A percentile compares a stretch with the other conserved stretches of the same genome.
Evolutionary conservation across 2,888 invertebrate species (phyloP).

Genomic region (Leptopilina drosophilae): DNA sequence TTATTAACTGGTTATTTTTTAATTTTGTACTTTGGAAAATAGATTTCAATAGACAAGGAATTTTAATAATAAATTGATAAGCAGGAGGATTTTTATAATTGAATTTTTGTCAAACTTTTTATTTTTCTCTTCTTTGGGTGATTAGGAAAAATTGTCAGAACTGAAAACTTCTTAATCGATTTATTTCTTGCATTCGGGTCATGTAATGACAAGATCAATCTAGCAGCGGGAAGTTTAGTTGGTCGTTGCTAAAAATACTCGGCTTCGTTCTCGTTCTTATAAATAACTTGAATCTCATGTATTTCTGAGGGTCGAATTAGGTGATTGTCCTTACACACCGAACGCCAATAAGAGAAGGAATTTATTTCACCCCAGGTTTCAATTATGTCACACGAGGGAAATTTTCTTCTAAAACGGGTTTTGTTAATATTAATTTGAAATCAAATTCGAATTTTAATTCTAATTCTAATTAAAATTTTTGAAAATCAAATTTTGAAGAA

Average conservation of each 20-base stretch:
- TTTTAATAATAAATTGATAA: no score
- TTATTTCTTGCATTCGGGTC: conserved; percentile 20
- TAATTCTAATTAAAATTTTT: no score
- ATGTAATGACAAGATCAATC: conserved; percentile 49
- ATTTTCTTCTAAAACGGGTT: not conserved
- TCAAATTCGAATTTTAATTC: no score
- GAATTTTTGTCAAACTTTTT: no score
- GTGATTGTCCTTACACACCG: conserved; percentile 57
- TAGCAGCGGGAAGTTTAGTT: conserved; percentile 48
- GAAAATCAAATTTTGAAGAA: no score
- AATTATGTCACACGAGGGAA: not conserved
- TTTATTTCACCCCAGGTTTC: not conserved
- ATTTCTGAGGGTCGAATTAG: conserved; percentile 64
- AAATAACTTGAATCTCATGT: conserved; percentile 68
- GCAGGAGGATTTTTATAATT: no score
- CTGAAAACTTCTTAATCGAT: not conserved
- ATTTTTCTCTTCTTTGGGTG: not conserved
- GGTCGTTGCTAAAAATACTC: conserved; percentile 57
- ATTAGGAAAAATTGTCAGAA: not conserved
- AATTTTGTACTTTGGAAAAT: no score
- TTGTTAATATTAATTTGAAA: no score
- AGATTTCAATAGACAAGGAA: no score
- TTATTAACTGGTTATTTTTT: no score
- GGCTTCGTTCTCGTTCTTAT: conserved; percentile 67
- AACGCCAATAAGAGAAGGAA: conserved; percentile 4